Percentiles rank a stretch among this genome's conserved stretches.
These are phyloP conservation scores for Caenorhabditis zanzibari DNA, from an alignment of 2,888 invertebrate genomes.

Conservation along the genomic window DNA sequence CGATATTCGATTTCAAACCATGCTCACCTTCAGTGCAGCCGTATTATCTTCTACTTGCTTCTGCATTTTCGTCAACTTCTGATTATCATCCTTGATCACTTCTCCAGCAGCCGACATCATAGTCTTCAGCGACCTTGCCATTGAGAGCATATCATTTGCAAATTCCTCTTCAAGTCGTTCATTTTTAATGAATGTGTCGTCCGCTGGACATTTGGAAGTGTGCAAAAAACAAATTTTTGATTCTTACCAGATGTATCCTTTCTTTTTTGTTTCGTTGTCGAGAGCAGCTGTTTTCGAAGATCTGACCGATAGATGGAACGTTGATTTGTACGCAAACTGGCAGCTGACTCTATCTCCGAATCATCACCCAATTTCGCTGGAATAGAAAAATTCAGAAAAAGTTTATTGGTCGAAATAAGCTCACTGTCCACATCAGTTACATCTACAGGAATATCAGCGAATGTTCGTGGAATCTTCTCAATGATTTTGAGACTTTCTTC, in stretches of 20 bases:
- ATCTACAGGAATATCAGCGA: slow-evolving; percentile 50
- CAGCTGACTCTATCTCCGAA: slow-evolving; percentile 60
- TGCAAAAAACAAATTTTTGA: slow-evolving; percentile 1
- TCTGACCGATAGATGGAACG: slow-evolving; percentile 75
- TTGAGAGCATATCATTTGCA: slow-evolving; percentile 93
- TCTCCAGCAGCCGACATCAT: slow-evolving; percentile 93
- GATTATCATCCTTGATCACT: slow-evolving; percentile 92
- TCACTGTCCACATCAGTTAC: slow-evolving; percentile 22
- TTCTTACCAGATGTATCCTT: slow-evolving; percentile 32
- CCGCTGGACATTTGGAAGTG: slow-evolving; percentile 83
- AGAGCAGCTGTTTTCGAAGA: slow-evolving; percentile 76
- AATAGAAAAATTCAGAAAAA: neutral
- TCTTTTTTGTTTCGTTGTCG: slow-evolving; percentile 36
- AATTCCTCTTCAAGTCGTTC: slow-evolving; percentile 93
- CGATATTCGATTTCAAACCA: too few species aligned
- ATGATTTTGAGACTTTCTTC: slow-evolving; percentile 61
- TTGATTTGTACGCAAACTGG: slow-evolving; percentile 67
- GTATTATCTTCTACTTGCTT: slow-evolving; percentile 73
- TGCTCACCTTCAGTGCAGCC: slow-evolving; percentile 66
- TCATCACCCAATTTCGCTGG: slow-evolving; percentile 9
- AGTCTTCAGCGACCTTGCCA: slow-evolving; percentile 92
- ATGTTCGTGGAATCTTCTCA: slow-evolving; percentile 62
- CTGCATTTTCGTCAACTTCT: slow-evolving; percentile 76
- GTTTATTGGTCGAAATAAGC: neutral
- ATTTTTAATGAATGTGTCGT: slow-evolving; percentile 91